A percentile compares a stretch with the other conserved stretches of the same genome.
These are phyloP conservation scores for Ctenicera cuprea DNA, from an alignment of 2,888 invertebrate species.

Conservation along the genomic window DNA sequence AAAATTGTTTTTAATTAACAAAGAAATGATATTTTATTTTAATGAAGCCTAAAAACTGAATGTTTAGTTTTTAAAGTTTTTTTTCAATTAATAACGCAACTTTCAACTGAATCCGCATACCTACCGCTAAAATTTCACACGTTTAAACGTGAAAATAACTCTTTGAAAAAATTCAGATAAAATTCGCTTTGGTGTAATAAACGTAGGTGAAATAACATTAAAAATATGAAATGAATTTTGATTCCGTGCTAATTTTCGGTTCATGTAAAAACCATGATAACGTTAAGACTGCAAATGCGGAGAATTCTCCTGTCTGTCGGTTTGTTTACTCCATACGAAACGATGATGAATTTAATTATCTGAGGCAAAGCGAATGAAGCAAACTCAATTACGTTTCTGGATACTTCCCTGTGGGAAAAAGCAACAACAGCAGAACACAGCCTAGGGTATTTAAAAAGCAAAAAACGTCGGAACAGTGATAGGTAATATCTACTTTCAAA, in stretches of 20 bases:
- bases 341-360: conserved; percentile 41
- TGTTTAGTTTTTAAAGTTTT: too few relatives aligned
- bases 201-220: too few relatives aligned
- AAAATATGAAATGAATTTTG: too few relatives aligned
- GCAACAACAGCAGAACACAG: conserved; percentile 28
- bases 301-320: conserved; percentile 9
- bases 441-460: conserved; percentile 23
- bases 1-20: too few relatives aligned
- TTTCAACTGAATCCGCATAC: too few relatives aligned
- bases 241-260: neutral
- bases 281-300: conserved; percentile 6
- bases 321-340: conserved; percentile 37
- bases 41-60: too few relatives aligned
- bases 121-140: too few relatives aligned
- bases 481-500: conserved; percentile 2
- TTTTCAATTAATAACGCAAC: too few relatives aligned
- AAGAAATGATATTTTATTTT: too few relatives aligned
- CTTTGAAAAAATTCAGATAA: too few relatives aligned
- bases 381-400: conserved; percentile 39
- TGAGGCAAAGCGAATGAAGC: conserved; percentile 40
- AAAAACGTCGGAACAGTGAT: conserved; percentile 16
- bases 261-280: neutral
- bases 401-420: conserved; percentile 27
- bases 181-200: too few relatives aligned
- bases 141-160: too few relatives aligned